A percentile compares a stretch with the other conserved stretches of the same genome.
These are phyloP conservation scores for Peromyscus polionotus DNA, from an alignment of 2,113 vertebrate genomes.

Conservation along the genomic window DNA sequence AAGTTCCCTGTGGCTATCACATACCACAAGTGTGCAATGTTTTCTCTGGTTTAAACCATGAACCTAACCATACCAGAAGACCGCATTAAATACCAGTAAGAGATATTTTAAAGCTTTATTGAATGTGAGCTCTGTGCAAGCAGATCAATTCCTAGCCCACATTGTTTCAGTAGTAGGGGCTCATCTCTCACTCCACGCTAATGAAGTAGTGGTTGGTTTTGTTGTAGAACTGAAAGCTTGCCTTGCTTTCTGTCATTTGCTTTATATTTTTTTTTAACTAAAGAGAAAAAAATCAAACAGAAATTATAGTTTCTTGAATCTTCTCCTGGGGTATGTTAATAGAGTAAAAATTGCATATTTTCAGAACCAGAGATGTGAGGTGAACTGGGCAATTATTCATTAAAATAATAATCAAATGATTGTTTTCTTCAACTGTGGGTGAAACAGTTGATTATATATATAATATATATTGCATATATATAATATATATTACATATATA, in stretches of 20 bases:
- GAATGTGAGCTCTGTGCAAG: background rate
- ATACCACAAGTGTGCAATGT: background rate
- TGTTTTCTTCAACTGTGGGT: background rate
- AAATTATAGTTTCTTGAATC: background rate
- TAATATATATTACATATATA: too few relatives aligned
- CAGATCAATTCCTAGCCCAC: background rate
- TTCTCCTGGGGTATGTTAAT: background rate
- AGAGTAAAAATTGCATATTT: background rate
- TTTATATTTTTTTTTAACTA: background rate
- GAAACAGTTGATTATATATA: too few relatives aligned
- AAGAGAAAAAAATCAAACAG: background rate
- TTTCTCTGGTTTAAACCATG: background rate
- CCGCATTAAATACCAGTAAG: background rate
- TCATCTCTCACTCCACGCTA: background rate
- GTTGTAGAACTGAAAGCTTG: background rate
- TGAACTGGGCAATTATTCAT: background rate
- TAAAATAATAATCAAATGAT: background rate
- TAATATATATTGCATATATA: too few relatives aligned
- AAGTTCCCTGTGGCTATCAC: background rate
- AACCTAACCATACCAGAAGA: background rate
- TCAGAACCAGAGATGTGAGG: conserved; percentile 11
- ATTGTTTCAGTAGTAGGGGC: background rate
- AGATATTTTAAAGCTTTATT: background rate
- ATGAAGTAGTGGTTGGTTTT: background rate
- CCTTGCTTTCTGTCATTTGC: background rate